Evolutionary conservation across 1,140 invertebrate genomes (phyloP).

Genomic region (Drosophila lacertosa): DNA sequence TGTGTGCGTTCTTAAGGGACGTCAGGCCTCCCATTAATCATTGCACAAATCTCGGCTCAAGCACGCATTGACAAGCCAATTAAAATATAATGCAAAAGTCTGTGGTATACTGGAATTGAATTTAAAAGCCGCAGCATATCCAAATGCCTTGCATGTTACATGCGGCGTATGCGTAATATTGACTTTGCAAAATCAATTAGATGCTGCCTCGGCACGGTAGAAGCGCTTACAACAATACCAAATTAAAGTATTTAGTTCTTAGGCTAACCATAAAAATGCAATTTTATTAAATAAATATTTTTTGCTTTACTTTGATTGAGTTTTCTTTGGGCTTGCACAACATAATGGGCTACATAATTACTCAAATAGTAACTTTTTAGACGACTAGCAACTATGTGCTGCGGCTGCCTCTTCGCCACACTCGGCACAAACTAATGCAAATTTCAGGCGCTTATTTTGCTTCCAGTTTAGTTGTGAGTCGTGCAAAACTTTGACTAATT

Average conservation of each 20-base stretch:
- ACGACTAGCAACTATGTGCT: slow-evolving; percentile 30
- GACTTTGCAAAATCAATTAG: neutral
- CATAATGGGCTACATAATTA: slow-evolving; percentile 72
- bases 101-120: slow-evolving; percentile 50
- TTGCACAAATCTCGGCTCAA: slow-evolving; percentile 51
- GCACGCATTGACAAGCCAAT: slow-evolving; percentile 63
- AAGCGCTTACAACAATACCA: no score
- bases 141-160: slow-evolving; percentile 54
- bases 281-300: neutral
- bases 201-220: neutral
- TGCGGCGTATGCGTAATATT: slow-evolving; percentile 20
- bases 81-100: slow-evolving; percentile 45
- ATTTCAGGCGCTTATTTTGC: slow-evolving; percentile 43
- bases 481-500: slow-evolving; percentile 69
- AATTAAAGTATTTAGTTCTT: no score
- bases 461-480: slow-evolving; percentile 34
- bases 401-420: neutral
- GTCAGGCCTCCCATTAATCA: slow-evolving; percentile 52
- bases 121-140: slow-evolving; percentile 56
- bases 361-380: slow-evolving; percentile 47
- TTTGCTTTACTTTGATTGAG: slow-evolving; percentile 10
- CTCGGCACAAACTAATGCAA: slow-evolving; percentile 39
- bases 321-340: slow-evolving; percentile 7
- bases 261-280: no score
- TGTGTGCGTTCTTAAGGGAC: neutral